Percentiles rank a stretch among this genome's conserved stretches.
Evolutionary conservation across 37 sponge, comb jelly and placozoan genomes (phyloP).

Genomic region (Tethya wilhelma): DNA sequence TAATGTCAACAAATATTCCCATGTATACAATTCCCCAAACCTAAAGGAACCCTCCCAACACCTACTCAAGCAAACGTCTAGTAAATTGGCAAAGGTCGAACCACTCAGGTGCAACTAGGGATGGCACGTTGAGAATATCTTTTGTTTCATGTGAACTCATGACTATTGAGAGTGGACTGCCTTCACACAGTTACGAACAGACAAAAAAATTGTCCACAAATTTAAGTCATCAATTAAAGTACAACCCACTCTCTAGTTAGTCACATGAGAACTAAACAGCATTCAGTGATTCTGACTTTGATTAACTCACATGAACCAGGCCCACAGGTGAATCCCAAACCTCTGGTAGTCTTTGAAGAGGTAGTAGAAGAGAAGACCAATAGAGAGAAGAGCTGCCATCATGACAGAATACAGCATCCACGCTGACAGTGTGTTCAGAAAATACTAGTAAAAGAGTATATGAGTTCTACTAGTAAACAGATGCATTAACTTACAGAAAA

Average conservation of each 20-base stretch:
- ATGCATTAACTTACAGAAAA: slow-evolving; percentile 23
- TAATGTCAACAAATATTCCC: too few species aligned
- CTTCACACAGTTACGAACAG: too few species aligned
- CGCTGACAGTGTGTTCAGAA: slow-evolving; percentile 5
- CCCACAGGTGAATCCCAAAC: slow-evolving; percentile 37
- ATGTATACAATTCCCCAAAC: too few species aligned
- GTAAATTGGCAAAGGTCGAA: too few species aligned
- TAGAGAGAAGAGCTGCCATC: neutral
- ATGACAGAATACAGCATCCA: slow-evolving; percentile 29
- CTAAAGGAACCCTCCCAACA: too few species aligned
- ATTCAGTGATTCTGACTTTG: neutral
- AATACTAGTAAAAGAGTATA: neutral
- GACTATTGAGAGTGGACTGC: too few species aligned
- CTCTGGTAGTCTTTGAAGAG: slow-evolving; percentile 31
- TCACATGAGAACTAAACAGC: too few species aligned
- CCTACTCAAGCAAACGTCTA: too few species aligned
- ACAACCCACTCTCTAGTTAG: neutral
- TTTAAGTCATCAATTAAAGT: neutral
- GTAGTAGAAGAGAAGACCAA: slow-evolving; percentile 56
- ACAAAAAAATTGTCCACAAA: neutral
- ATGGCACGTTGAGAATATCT: too few species aligned
- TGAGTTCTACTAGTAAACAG: neutral
- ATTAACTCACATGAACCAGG: slow-evolving; percentile 49
- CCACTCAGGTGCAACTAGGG: too few species aligned
- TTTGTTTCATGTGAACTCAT: too few species aligned